Evolutionary conservation across 2,797 vertebrate genomes (phyloP).

Genomic region (Pseudochirops corinnae): DNA sequence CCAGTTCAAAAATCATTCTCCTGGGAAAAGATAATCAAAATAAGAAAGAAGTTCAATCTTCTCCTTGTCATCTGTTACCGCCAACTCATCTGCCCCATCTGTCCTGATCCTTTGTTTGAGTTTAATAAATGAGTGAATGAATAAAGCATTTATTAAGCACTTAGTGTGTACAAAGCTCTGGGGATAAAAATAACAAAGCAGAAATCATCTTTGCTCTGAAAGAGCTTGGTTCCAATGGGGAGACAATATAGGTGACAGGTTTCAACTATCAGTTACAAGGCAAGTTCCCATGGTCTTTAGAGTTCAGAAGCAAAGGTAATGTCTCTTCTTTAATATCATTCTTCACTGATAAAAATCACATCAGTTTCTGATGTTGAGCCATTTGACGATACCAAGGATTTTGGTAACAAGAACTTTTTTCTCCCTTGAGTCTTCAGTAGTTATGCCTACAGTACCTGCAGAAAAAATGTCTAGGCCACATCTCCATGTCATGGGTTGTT

Average conservation of each 20-base stretch:
- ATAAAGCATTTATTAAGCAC: neutral
- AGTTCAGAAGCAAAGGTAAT: neutral
- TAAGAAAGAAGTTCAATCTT: neutral
- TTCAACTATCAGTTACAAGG: neutral
- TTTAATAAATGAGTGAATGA: neutral
- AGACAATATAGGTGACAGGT: neutral
- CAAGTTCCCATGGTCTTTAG: neutral
- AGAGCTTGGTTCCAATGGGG: neutral
- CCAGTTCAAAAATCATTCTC: neutral
- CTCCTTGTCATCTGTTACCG: neutral
- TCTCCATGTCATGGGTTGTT: neutral
- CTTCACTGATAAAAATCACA: neutral
- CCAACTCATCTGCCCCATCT: neutral
- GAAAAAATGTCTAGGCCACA: neutral
- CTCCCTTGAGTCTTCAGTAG: neutral
- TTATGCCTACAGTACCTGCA: neutral
- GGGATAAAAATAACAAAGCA: neutral
- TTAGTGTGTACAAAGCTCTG: neutral
- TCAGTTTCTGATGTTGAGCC: neutral
- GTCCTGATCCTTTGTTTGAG: neutral
- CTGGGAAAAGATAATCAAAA: neutral
- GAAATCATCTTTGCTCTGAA: neutral
- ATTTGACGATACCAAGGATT: neutral
- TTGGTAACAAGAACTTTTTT: neutral
- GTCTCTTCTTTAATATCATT: neutral